These are phyloP conservation scores for Vireo griseus DNA, from an alignment of 2,797 vertebrate genomes.

Conservation along the genomic window DNA sequence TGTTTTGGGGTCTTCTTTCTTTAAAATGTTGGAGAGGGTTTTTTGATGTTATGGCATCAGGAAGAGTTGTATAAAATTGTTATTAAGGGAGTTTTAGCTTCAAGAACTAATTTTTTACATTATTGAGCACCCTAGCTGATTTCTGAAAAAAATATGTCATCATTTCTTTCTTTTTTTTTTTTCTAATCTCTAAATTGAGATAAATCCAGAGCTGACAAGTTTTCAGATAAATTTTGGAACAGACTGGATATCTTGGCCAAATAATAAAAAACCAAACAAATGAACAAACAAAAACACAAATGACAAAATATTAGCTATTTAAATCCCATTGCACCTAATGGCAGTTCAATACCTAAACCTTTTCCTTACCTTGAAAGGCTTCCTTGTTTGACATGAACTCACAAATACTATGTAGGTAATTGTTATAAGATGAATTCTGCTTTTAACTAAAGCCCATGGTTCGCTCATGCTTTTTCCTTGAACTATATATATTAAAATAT, in stretches of 20 bases:
- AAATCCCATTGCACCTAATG: neutral
- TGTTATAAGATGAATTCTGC: neutral
- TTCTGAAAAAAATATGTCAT: neutral
- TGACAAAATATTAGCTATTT: neutral
- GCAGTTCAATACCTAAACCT: neutral
- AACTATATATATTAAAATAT: neutral
- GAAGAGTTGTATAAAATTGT: neutral
- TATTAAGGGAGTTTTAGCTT: neutral
- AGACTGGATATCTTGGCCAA: neutral
- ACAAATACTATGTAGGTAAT: neutral
- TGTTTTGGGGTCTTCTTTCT: neutral
- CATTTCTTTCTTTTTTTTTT: neutral
- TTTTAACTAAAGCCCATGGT: neutral
- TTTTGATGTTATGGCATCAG: neutral
- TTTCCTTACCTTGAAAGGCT: neutral
- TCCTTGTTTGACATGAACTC: neutral
- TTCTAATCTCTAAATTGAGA: neutral
- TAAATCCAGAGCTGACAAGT: neutral
- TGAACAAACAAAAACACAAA: accelerated
- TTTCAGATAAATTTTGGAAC: neutral
- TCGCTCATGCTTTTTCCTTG: neutral
- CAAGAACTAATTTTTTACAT: neutral
- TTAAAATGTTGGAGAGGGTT: neutral
- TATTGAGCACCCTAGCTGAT: neutral
- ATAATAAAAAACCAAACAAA: neutral